Evolutionary conservation across 2,797 vertebrate species (phyloP), one percentile per base, ranked within the genome.

Genomic region (Sebastes taczanowskii): DNA sequence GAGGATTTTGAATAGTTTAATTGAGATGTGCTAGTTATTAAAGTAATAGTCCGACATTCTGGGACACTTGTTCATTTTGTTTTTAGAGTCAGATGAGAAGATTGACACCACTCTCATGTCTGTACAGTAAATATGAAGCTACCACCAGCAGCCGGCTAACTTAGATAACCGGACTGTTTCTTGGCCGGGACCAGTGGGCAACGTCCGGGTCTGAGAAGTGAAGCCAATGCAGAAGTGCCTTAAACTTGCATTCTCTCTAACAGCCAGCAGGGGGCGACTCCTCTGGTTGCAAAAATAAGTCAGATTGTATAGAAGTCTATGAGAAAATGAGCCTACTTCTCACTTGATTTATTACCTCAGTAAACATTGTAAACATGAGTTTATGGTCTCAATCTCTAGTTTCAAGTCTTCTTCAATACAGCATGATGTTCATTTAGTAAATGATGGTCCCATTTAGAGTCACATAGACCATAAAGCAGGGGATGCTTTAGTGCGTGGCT

Each of bases 271-370:
- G 42, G 42, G 42, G 42, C 16, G 16, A 46, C 42, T 46, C 35
- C 35, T 38, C 42, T 46, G 42, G 42, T 46, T 46, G 42, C 42
- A 46, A 46, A 46, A 46, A 18, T 0, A 42, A 42, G 35, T 38
- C 35, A 0, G 35, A 38, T 14, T 38, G 35, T 38, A 14, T 38
- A 14, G 14, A 42, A 42, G 42, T 46, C 16, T 16, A 18, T 46
- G 16, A 46, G 42, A 46, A 46, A 46, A 0, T 46, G 6, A 46
- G 0, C 42, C 42, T 46, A 16, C 42, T 1, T 46, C 42, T 46
- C 42, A 18, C 42, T 7, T 7, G 6, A 46, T 46, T 46, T 46
- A 46, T 46, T 46, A 46, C 14, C 6, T 18, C 0, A 18, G 16
- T 46, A 46, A 46, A 46, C 0, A 46, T 18, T 0, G 42, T 7